Percentiles rank a stretch among this genome's conserved stretches.
Evolutionary conservation across 2,888 invertebrate species (phyloP).

Genomic region (Cremastobaeus sp.): DNA sequence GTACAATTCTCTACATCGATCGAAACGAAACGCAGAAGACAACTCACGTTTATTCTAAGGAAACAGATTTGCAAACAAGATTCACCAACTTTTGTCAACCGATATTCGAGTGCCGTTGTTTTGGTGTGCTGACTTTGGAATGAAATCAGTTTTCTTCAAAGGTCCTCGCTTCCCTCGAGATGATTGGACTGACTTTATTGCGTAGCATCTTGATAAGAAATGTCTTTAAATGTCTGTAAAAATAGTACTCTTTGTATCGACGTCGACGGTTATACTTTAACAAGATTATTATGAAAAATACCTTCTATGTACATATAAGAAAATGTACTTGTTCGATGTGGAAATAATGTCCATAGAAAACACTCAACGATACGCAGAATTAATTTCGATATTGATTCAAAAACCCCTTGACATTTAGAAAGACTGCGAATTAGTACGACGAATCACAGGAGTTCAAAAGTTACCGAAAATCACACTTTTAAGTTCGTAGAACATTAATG

Average conservation of each 20-base stretch:
- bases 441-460: slow-evolving; percentile 19
- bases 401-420: slow-evolving; percentile 19
- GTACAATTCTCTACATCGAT: slow-evolving; percentile 4
- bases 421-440: slow-evolving; percentile 15
- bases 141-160: too few species aligned
- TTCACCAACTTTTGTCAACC: too few species aligned
- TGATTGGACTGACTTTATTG: neutral
- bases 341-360: slow-evolving; percentile 30
- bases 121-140: too few species aligned
- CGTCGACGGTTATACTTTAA: slow-evolving; percentile 22
- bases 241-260: slow-evolving; percentile 34
- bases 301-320: slow-evolving; percentile 20
- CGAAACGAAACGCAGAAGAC: too few species aligned
- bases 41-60: too few species aligned
- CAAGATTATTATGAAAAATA: slow-evolving; percentile 40
- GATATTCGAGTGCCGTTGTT: too few species aligned
- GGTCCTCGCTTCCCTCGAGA: too few species aligned
- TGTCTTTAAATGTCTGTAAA: slow-evolving; percentile 13
- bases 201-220: slow-evolving; percentile 12
- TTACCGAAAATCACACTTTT: too few species aligned
- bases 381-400: slow-evolving; percentile 1
- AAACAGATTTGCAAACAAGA: too few species aligned
- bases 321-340: slow-evolving; percentile 26
- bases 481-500: too few species aligned
- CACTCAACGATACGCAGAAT: slow-evolving; percentile 22